A percentile compares a stretch with the other conserved stretches of the same genome.
These are phyloP conservation scores for Ceyx melanurus DNA, from an alignment of 2,113 vertebrate species.

Conservation along the genomic window DNA sequence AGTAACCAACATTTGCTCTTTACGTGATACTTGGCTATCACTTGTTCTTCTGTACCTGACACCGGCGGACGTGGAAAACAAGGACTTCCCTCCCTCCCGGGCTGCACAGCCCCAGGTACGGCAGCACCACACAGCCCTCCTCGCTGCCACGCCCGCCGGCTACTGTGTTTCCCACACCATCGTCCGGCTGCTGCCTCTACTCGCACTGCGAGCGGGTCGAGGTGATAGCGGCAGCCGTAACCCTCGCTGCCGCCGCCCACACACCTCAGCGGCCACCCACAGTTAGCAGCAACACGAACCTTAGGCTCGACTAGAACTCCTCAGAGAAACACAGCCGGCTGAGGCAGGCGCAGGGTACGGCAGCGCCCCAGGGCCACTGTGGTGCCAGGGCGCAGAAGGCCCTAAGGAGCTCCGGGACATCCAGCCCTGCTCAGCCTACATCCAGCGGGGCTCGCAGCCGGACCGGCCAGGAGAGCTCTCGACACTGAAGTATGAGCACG, in stretches of 20 bases:
- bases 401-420: neutral
- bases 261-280: neutral
- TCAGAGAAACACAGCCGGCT: neutral
- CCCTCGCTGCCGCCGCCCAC: neutral
- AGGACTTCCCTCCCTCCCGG: too few species aligned
- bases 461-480: accelerated
- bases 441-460: accelerated
- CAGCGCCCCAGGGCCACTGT: accelerated
- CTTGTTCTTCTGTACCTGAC: neutral
- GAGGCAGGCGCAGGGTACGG: too few species aligned
- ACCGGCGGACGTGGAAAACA: neutral
- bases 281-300: accelerated
- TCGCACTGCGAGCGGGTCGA: neutral
- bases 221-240: neutral
- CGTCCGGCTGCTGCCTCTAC: accelerated
- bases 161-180: accelerated
- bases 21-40: accelerated
- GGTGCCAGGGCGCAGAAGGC: accelerated
- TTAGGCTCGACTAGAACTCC: accelerated
- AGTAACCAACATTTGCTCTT: neutral
- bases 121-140: accelerated
- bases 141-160: accelerated
- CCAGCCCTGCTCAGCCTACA: neutral
- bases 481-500: too few species aligned
- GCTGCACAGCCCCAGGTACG: accelerated